phyloP scores from a whole-genome alignment of 2,888 invertebrate species.

The Lithophane socia region DNA sequence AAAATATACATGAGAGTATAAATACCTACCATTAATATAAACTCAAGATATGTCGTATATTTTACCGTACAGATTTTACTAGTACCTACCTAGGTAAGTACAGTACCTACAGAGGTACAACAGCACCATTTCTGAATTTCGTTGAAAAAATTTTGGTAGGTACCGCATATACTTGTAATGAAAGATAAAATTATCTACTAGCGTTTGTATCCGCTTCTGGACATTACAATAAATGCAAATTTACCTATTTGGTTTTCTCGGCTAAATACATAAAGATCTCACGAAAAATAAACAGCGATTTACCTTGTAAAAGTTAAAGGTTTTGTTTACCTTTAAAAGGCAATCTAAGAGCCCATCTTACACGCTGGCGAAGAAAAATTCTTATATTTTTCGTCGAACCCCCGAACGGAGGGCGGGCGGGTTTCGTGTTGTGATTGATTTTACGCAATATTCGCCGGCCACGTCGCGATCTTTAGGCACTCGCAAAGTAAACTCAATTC shows the following conservation, averaged over 20 bases:
- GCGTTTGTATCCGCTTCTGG: neutral
- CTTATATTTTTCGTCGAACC: conserved; percentile 46
- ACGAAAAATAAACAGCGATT: conserved; percentile 48
- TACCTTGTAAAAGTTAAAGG: conserved; percentile 43
- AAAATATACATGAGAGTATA: neutral
- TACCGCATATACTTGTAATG: neutral
- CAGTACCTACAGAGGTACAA: neutral
- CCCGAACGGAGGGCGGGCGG: conserved; percentile 40
- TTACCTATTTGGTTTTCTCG: conserved; percentile 7
- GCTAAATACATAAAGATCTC: conserved; percentile 38
- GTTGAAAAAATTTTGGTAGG: neutral
- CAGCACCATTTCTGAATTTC: neutral
- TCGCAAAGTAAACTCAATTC: conserved; percentile 52
- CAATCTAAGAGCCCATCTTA: conserved; percentile 50
- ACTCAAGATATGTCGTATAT: neutral
- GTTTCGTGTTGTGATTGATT: conserved; percentile 56
- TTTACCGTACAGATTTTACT: neutral
- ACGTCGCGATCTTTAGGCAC: conserved; percentile 42
- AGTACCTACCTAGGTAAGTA: neutral
- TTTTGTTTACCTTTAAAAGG: conserved; percentile 61
- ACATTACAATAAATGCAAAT: neutral
- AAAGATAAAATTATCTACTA: neutral
- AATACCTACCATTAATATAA: neutral
- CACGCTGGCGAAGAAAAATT: conserved; percentile 37
- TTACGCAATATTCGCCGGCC: conserved; percentile 60